These are phyloP conservation scores for Ceratina japonica DNA, from an alignment of 1,140 invertebrate genomes.

Conservation along the genomic window DNA sequence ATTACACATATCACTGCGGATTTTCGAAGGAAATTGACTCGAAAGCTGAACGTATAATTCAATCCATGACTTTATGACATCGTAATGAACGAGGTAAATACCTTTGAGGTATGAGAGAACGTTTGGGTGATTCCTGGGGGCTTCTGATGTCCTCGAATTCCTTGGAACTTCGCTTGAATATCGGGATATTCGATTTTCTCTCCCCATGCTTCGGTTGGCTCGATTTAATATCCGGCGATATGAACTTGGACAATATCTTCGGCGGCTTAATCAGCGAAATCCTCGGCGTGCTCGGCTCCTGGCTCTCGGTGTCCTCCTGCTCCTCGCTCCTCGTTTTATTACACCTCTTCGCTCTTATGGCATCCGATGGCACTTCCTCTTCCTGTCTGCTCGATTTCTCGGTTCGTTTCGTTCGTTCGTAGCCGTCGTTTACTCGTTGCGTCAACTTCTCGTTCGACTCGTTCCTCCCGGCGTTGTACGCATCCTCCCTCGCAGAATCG, in stretches of 20 bases:
- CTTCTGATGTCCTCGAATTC: constrained; percentile 77
- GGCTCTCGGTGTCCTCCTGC: constrained; percentile 26
- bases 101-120: constrained; percentile 76
- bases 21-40: too few species aligned
- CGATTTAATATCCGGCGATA: constrained; percentile 64
- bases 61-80: not conserved
- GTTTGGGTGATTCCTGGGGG: constrained; percentile 75
- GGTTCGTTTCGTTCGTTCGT: constrained; percentile 57
- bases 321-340: constrained; percentile 43
- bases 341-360: constrained; percentile 42
- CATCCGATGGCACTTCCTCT: constrained; percentile 52
- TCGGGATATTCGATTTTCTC: constrained; percentile 75
- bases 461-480: constrained; percentile 3
- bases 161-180: constrained; percentile 72
- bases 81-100: constrained; percentile 34
- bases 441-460: constrained; percentile 5
- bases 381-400: constrained; percentile 46
- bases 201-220: constrained; percentile 68
- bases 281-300: constrained; percentile 38
- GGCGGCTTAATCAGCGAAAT: constrained; percentile 70
- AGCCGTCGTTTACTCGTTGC: not conserved
- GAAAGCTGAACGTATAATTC: too few species aligned
- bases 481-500: constrained; percentile 2
- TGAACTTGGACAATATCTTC: constrained; percentile 65
- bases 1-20: too few species aligned